Base-by-base conservation (phyloP, 2,888 invertebrate species). In the Glomeris marginata region DNA sequence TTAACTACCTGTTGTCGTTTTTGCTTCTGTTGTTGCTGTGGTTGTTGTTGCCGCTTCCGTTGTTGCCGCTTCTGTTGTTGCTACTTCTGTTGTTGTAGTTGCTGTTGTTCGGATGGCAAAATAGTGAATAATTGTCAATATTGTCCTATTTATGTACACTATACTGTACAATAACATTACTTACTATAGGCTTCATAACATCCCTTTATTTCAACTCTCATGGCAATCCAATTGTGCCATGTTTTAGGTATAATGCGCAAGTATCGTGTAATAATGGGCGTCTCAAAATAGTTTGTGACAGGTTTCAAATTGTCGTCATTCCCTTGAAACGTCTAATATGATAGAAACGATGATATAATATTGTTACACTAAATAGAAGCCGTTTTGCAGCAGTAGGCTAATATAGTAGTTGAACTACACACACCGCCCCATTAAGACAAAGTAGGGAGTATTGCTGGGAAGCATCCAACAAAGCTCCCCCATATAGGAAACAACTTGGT, bases 151-250 rank as follows among this genome's bases (percentile, higher is more conserved):
- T 13, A 10, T 41, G 11, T 36, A 11, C 36, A 36, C 36, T 36
- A 13, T 36, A 11, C 36, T 36, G 11, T 41, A 16, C 16, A 41
- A 41, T 11, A 8, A n/a, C n/a, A 41, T 15, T 21, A 69, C 74
- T 74, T 69, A 77, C 77, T 72, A 63, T 84, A 84, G 1, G 80
- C 77, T 56, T 76, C 68, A 58, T 74, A 85, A 63, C 90, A 90
- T 5, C 88, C 88, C 13, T 79, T 69, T 0, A 87, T 75, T 60
- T 90, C 86, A 0, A 80, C 66, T 51, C 79, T 74, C 65, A 90
- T 70, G 57, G 82, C 81, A 34, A 87, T 80, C 53, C 73, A 75
- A 3, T 76, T 69, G 38, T 78, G 73, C 85, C 85, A 88, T 47
- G 77, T 77, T 0, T 72, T 61, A 0, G 88, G 88, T 47, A 77